Evolutionary conservation across 2,797 vertebrate species (phyloP).

Genomic region (Etheostoma perlongum): DNA sequence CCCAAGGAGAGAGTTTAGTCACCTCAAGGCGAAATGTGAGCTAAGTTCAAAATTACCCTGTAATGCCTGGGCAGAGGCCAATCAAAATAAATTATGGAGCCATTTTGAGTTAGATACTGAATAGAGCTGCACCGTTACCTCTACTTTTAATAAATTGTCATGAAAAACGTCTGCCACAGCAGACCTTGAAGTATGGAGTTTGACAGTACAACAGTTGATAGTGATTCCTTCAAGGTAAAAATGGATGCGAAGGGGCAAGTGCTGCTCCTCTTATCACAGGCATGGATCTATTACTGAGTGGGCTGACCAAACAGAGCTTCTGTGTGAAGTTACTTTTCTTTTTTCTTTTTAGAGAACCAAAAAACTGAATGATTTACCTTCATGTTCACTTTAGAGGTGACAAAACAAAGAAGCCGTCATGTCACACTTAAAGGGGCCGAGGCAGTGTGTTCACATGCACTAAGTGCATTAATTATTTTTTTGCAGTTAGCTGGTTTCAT

Average conservation of each 20-base stretch:
- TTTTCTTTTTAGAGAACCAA: not conserved
- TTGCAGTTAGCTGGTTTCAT: not conserved
- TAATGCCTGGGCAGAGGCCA: constrained; percentile 16
- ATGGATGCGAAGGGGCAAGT: not conserved
- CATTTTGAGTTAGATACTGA: constrained; percentile 17
- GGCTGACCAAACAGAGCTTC: not conserved
- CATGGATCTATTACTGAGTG: not conserved
- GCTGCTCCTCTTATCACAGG: not conserved
- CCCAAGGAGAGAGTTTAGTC: constrained; percentile 61
- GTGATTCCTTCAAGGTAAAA: not conserved
- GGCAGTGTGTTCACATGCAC: not conserved
- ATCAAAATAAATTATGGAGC: constrained; percentile 23
- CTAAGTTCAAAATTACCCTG: constrained; percentile 40
- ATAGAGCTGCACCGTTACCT: not conserved
- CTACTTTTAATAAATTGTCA: not conserved
- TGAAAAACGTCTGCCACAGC: not conserved
- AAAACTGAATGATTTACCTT: not conserved
- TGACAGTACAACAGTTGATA: not conserved
- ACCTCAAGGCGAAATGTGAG: constrained; percentile 59
- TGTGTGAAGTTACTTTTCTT: not conserved
- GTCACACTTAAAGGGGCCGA: not conserved
- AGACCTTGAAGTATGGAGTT: not conserved
- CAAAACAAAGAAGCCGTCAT: not conserved
- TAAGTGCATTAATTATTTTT: not conserved
- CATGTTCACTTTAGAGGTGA: not conserved